Base-by-base conservation (phyloP, 2,113 vertebrate genomes). In the Mobula birostris region DNA sequence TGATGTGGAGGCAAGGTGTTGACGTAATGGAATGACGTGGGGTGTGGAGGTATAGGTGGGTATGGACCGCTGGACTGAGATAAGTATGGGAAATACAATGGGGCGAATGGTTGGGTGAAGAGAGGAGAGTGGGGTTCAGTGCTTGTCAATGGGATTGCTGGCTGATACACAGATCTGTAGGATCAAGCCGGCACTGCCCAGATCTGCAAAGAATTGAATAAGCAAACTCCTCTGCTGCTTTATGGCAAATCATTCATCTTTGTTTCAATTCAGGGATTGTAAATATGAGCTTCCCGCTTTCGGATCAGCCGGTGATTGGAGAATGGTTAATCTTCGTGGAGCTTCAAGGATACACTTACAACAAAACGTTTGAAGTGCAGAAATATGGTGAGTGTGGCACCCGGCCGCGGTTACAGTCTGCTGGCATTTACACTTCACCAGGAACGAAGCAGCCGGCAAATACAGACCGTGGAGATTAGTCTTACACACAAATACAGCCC, bases 331-430 rank as follows among this genome's bases (percentile, higher is more conserved):
- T 98, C 95, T 98, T 99, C 95, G 97, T 97, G 14, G 97, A 98
- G 94, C 97, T 97, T 96, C 98, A 99, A 95, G 98, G 98, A 9
- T 97, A 98, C 95, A 96, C 97, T 0, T 98, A 98, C 96, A 99
- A 98, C 97, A 98, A 97, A 95, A 98, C 98, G 0, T 99, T 99
- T 95, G 97, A 98, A 95, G 98, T 99, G 66, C 98, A 98, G 95
- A 99, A 98, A 96, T 99, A 99, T 0, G 98, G 98, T 99, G 95
- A 98, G 98, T 95, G 0, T 66, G 85, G 27, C 83, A 29, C 56
- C 12, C 24, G 0, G 0, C 83, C 68, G 1, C 68, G 17, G 0
- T 17, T 70, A 17, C 68, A 70, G 68, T 15, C 17, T 11, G 68
- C 11, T 17, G 8, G 68, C 68, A 68, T 17, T 70, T 70, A 70